Evolutionary conservation across 92 coral and sea anemone species (phyloP).

Genomic region (Palythoa caribaeorum): DNA sequence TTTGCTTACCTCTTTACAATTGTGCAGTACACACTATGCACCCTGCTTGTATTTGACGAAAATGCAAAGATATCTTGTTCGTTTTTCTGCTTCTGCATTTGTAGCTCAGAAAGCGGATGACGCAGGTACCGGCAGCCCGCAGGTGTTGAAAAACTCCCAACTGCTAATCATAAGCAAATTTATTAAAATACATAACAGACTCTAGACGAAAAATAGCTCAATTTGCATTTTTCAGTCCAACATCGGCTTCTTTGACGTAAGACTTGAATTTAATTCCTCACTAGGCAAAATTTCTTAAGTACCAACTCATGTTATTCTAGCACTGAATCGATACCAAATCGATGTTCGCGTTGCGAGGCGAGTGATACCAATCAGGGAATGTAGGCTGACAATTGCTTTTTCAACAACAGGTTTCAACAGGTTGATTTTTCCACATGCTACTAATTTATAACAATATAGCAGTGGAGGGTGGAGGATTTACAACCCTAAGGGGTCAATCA

Average conservation of each 20-base stretch:
- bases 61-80: background rate
- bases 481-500: too few species aligned
- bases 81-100: background rate
- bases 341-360: too few species aligned
- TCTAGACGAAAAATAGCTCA: background rate
- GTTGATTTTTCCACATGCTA: too few species aligned
- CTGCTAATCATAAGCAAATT: background rate
- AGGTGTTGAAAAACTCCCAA: constrained; percentile 12
- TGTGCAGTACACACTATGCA: background rate
- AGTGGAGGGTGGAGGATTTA: too few species aligned
- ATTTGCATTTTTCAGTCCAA: background rate
- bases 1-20: background rate
- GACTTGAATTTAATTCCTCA: background rate
- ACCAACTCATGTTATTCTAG: too few species aligned
- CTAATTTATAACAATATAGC: too few species aligned
- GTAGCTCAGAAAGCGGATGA: background rate
- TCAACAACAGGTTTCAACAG: too few species aligned
- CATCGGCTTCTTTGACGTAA: background rate
- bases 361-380: too few species aligned
- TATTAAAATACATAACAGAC: background rate
- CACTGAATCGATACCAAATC: too few species aligned
- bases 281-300: too few species aligned
- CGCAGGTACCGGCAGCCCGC: background rate
- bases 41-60: background rate
- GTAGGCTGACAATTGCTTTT: too few species aligned